A percentile compares a stretch with the other conserved stretches of the same genome.
These are phyloP conservation scores for Quadroppia sp. DNA, from an alignment of 2,888 invertebrate species.

Conservation along the genomic window DNA sequence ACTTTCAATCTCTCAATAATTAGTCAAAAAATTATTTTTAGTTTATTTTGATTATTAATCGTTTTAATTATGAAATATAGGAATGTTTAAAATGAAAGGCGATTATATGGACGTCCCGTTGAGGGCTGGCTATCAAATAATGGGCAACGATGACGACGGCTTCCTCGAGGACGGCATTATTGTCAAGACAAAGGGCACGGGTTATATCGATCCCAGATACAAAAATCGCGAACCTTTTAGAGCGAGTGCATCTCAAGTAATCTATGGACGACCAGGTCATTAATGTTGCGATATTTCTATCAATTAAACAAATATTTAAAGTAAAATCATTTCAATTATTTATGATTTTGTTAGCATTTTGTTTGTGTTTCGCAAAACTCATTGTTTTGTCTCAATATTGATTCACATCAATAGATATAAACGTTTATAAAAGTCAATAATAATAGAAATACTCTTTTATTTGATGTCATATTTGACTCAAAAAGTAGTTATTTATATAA, in stretches of 20 bases:
- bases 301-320: too few relatives aligned
- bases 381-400: too few relatives aligned
- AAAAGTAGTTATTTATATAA: too few relatives aligned
- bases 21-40: not conserved
- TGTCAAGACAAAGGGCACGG: slow-evolving; percentile 41
- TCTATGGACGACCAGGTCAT: slow-evolving; percentile 30
- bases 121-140: slow-evolving; percentile 37
- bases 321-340: too few relatives aligned
- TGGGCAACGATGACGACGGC: slow-evolving; percentile 37
- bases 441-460: too few relatives aligned
- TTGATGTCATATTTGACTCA: too few relatives aligned
- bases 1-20: not conserved
- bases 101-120: slow-evolving; percentile 40
- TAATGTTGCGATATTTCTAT: too few relatives aligned
- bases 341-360: too few relatives aligned
- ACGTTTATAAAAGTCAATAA: too few relatives aligned
- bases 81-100: slow-evolving; percentile 29
- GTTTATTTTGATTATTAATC: not conserved
- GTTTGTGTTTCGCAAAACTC: too few relatives aligned
- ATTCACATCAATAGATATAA: too few relatives aligned
- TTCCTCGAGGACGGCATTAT: slow-evolving; percentile 41
- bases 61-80: not conserved
- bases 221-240: not conserved
- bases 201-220: slow-evolving; percentile 35
- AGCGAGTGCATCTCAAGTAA: slow-evolving; percentile 4